These are phyloP conservation scores for Platycheirus rosarum DNA, from an alignment of 2,888 invertebrate species.

Conservation along the genomic window DNA sequence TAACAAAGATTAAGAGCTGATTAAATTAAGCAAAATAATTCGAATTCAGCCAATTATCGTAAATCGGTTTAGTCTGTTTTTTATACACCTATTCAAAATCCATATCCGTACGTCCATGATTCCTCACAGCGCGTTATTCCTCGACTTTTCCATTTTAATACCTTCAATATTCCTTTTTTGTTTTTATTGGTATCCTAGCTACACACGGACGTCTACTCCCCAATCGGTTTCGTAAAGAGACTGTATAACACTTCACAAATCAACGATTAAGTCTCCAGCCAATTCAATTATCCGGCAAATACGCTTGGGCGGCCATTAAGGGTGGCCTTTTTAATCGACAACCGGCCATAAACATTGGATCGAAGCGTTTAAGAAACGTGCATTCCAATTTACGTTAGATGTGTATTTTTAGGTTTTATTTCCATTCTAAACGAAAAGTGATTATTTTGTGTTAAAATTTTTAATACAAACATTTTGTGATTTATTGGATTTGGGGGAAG, in stretches of 20 bases:
- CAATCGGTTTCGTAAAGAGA: constrained; percentile 35
- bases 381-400: constrained; percentile 33
- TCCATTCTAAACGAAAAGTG: constrained; percentile 34
- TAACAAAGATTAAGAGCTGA: constrained; percentile 29
- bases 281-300: constrained; percentile 51
- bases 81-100: constrained; percentile 6
- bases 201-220: constrained; percentile 7
- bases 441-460: constrained; percentile 50
- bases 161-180: constrained; percentile 16
- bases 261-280: constrained; percentile 40
- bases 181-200: neutral
- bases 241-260: constrained; percentile 28
- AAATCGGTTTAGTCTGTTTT: constrained; percentile 9
- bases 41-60: constrained; percentile 52
- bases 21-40: constrained; percentile 41
- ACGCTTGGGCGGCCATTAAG: constrained; percentile 21
- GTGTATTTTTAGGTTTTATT: constrained; percentile 45
- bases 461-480: constrained; percentile 49
- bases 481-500: constrained; percentile 5
- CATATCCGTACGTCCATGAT: constrained; percentile 11
- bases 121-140: neutral
- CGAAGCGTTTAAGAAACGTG: constrained; percentile 17
- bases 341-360: constrained; percentile 22
- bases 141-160: constrained; percentile 17
- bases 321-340: constrained; percentile 31